Evolutionary conservation across 1,140 invertebrate species (phyloP), one percentile per base, ranked within the genome.

Genomic region (Leguminivora glycinivorella): DNA sequence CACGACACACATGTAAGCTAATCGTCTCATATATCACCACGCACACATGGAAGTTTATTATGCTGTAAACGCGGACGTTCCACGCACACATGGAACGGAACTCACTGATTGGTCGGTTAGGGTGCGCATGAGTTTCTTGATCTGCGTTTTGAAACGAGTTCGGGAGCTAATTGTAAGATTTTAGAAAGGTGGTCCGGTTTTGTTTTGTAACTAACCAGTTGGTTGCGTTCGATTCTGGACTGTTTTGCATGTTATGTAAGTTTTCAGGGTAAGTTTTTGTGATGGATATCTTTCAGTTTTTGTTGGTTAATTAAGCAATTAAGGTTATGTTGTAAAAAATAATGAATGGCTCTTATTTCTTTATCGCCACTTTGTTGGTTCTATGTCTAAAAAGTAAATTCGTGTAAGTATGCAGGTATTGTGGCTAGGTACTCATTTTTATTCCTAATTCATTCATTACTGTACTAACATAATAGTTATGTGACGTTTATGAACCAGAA

Each of bases 131-230:
- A 79, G 83, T 84, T 86, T 84, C 85, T 85, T 84, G 73, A 85
- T 85, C 85, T 84, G 74, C 73, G 74, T 80, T 83, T 88, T 87
- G 81, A 81, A 86, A 84, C 84, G 31, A 72, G 83, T 81, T 81
- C 72, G 70, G 70, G 72, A 60, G 71, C 81, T 87, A 86, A 85
- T 84, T 80, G 82, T 81, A 25, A 87, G 85, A 87, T 88, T 88
- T 87, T 90, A 89, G 87, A 89, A 90, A 90, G 87, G 88, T 80
- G 78, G 81, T 80, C 56, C 40, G 68, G 72, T 70, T 66, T 58
- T 31, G 31, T 76, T 56, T 76, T 73, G 71, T 71, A 73, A 81
- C 43, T 34, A 47, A 58, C 79, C 60, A 72, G 78, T 80, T 76
- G 47, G 80, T 75, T 76, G 77, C 68, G 56, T 70, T 56, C 22